These are phyloP conservation scores for Plodia interpunctella DNA, from an alignment of 1,140 invertebrate genomes.

Conservation along the genomic window DNA sequence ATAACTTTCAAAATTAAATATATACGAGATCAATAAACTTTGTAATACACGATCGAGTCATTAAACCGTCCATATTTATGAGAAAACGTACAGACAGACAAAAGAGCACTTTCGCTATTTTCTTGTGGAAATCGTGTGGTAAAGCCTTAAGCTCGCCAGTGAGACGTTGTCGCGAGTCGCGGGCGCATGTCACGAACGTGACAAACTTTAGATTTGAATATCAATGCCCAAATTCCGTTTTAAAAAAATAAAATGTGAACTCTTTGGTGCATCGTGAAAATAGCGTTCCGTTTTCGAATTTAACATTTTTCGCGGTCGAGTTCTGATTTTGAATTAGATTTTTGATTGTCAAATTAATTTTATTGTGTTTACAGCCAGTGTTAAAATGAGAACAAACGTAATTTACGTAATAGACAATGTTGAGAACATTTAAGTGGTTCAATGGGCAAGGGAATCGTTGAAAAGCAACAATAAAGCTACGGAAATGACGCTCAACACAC, in stretches of 20 bases:
- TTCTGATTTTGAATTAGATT: neutral
- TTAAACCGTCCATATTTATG: conserved; percentile 11
- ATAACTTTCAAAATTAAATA: neutral
- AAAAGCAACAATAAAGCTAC: conserved; percentile 9
- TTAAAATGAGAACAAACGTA: neutral
- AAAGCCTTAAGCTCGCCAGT: conserved; percentile 50
- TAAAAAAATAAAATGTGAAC: conserved; percentile 4
- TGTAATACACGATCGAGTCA: conserved; percentile 11
- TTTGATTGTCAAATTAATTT: neutral
- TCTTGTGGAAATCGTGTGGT: conserved; percentile 34
- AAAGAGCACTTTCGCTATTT: conserved; percentile 54
- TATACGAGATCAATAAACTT: conserved; percentile 12
- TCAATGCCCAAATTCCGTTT: conserved; percentile 15
- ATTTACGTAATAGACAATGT: no score
- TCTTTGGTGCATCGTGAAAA: neutral
- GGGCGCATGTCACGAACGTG: conserved; percentile 3
- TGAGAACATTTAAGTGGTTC: conserved; percentile 6
- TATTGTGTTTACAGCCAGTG: neutral
- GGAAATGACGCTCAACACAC: conserved; percentile 53
- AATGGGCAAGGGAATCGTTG: neutral
- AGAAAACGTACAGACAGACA: conserved; percentile 21
- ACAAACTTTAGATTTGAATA: conserved; percentile 28
- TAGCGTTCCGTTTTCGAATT: neutral
- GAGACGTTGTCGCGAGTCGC: conserved; percentile 15
- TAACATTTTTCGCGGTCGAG: neutral